Base-by-base conservation (phyloP, 2,113 vertebrate genomes). In the Atlantisia rogersi region DNA sequence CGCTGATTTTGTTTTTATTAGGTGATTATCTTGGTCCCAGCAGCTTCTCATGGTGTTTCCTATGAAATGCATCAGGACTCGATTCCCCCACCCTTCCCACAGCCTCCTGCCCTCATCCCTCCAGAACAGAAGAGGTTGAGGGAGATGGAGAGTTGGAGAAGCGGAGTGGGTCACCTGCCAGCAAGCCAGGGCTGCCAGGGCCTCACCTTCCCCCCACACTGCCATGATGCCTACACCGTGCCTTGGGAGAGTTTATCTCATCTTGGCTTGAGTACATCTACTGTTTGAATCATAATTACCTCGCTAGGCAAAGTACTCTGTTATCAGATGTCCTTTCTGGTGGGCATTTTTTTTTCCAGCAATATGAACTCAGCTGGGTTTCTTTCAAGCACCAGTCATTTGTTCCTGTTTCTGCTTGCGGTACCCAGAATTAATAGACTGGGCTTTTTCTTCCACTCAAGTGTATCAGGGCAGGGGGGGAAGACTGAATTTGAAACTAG, bases 211-310 rank as follows among this genome's bases (percentile, higher is more conserved):
- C 29, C 32, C 46, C 40, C 0, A 0, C 4, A 2, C 73, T 2
- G 1, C 59, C 20, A 2, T 0, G 2, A 59, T 58, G 44, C 55
- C 50, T 48, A 0, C n/a, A 1, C 9, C 0, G 0, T 20, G 2
- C 22, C 64, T 75, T 16, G 16, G 68, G 26, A 56, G 24, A 62
- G 28, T 42, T 85, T 80, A 26, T 90, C 86, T 91, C 58, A 52
- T 65, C 75, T 58, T 64, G 19, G 64, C 60, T 68, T 75, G 85
- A 94, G 90, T 79, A 5, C 52, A 39, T 48, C 48, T 32, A 53
- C 62, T 76, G 46, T 39, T 84, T 20, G 86, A 81, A 83, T 46
- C 82, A 16, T 67, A 92, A 79, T 82, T 65, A 65, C 62, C 69
- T 88, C 1, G 0, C 75, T 22, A 11, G 64, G 71, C 59, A 64